Evolutionary conservation across 1,140 invertebrate species (phyloP).

Genomic region (Drosophila equinoxialis): DNA sequence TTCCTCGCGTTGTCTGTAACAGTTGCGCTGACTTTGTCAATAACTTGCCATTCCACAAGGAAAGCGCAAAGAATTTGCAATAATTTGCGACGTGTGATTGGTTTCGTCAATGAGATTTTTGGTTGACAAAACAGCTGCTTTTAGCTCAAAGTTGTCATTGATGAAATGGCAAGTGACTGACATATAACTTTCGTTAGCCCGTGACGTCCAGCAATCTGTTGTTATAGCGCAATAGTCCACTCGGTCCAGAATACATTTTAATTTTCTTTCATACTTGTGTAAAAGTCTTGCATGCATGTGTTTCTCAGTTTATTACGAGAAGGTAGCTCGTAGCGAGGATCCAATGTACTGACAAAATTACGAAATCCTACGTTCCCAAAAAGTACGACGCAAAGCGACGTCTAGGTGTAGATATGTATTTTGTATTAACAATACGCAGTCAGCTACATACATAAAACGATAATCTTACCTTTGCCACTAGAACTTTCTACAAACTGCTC

Average conservation of each 20-base stretch:
- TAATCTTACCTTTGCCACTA: too few species aligned
- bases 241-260: neutral
- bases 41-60: neutral
- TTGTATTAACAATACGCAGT: too few species aligned
- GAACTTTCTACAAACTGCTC: too few species aligned
- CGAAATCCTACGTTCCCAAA: too few species aligned
- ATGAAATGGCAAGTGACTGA: too few species aligned
- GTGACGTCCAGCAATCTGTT: conserved; percentile 22
- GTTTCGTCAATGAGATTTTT: conserved; percentile 5
- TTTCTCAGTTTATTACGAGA: neutral
- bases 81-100: conserved; percentile 14
- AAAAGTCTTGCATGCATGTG: conserved; percentile 2
- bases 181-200: conserved; percentile 19
- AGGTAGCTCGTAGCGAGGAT: neutral
- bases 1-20: conserved; percentile 3
- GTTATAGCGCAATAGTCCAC: conserved; percentile 18
- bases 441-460: too few species aligned
- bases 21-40: conserved; percentile 1
- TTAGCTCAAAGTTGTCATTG: too few species aligned
- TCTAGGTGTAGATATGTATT: too few species aligned
- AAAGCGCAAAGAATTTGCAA: neutral
- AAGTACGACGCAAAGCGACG: too few species aligned
- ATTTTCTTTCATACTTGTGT: too few species aligned
- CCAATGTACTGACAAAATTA: neutral
- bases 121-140: too few species aligned